Base-by-base conservation (phyloP, 37 sponge, comb jelly and placozoan species). In the Theonella swinhoei region DNA sequence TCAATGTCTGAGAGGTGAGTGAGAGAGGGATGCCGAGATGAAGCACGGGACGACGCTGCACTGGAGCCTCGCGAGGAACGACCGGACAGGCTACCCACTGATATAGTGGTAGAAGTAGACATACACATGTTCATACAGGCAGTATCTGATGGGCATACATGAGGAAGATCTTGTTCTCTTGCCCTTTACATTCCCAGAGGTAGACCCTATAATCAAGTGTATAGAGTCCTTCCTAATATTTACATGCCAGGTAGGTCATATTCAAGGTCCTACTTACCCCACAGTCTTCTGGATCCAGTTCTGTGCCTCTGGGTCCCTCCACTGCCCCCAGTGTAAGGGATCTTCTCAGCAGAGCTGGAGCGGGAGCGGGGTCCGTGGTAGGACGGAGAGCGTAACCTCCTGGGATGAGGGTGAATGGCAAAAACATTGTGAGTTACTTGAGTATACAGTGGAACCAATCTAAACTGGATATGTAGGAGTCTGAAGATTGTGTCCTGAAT, bases 271-370 rank as follows among this genome's bases (percentile, higher is more conserved):
- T 47, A 17, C 54, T 47, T 14, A 47, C 54, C 54, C 54, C 54
- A 47, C 54, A 47, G 29, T 20, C 11, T 71, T 35, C 39, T 71
- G 72, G 72, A 71, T 5, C 72, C 41, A 71, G 37, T 17, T 33
- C 72, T 38, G 24, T 26, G 69, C 54, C 54, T 14, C 54, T 17
- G 14, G 14, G 11, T 47, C 54, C 54, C 54, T 14, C 54, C 54
- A 47, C 54, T 47, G 14, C 54, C 54, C 54, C n/a, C n/a, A n/a
- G n/a, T n/a, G n/a, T n/a, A n/a, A n/a, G n/a, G n/a, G n/a, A n/a
- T n/a, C n/a, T 80, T 86, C 47, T 90, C 94, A 24, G 28, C 19
- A 1, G 94, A 93, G 62, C 70, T 86, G 37, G 94, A 87, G 4
- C 91, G 79, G 1, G 94, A 86, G 23, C 88, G 58, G 7, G 82